Conservation (phyloP, 1,140 invertebrate genomes). For the Anthonomus grandis region DNA sequence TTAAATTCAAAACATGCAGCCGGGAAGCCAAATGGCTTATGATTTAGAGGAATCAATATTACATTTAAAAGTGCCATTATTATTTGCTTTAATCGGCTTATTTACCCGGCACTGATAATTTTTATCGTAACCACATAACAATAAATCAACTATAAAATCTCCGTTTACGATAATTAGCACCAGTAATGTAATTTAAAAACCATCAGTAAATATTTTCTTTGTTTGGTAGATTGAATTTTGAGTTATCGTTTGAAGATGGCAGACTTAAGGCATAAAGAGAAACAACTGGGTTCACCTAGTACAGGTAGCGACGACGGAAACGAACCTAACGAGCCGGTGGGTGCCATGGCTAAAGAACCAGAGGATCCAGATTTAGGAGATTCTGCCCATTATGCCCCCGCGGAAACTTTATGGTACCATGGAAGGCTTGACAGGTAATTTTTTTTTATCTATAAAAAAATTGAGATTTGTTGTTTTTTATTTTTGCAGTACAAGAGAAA, state of each 20-base stretch:
- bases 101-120: too few relatives aligned
- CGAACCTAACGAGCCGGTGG: constrained; percentile 59
- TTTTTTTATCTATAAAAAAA: background rate
- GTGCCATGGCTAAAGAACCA: constrained; percentile 38
- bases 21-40: too few relatives aligned
- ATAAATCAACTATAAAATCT: too few relatives aligned
- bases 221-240: background rate
- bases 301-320: constrained; percentile 81
- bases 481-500: too few relatives aligned
- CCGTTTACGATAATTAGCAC: too few relatives aligned
- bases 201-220: background rate
- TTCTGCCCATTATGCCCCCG: constrained; percentile 59
- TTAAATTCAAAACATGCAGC: too few relatives aligned
- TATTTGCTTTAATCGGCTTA: too few relatives aligned
- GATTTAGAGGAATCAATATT: too few relatives aligned
- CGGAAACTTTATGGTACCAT: constrained; percentile 63
- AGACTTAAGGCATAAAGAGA: constrained; percentile 25
- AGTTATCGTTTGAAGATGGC: constrained; percentile 4
- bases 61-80: too few relatives aligned
- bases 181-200: too few relatives aligned
- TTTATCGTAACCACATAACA: too few relatives aligned
- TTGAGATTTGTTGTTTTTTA: too few relatives aligned
- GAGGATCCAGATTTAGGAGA: constrained; percentile 56
- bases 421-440: constrained; percentile 57
- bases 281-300: constrained; percentile 73